Percentiles rank a stretch among this genome's conserved stretches.
Conservation (phyloP, 2,797 vertebrate genomes). For the Crenichthys baileyi region DNA sequence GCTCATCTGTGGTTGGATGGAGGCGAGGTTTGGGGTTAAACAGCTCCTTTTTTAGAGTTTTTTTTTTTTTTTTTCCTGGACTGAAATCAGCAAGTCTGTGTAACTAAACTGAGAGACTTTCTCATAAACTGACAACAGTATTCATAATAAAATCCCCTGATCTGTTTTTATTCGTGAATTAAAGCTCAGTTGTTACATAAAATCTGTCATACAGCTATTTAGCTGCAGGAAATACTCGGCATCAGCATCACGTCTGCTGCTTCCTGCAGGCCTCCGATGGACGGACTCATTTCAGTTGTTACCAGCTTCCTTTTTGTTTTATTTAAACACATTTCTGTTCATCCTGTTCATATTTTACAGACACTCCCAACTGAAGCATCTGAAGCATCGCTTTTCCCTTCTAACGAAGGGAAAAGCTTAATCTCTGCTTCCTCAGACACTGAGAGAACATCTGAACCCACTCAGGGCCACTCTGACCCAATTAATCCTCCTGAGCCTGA, state of each 20-base stretch:
- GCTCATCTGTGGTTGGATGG: too few species aligned
- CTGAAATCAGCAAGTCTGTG: too few species aligned
- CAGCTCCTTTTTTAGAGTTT: too few species aligned
- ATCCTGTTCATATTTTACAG: conserved; percentile 20
- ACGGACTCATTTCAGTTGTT: conserved; percentile 35
- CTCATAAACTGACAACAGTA: not conserved
- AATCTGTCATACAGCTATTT: not conserved
- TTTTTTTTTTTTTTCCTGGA: too few species aligned
- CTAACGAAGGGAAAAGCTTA: conserved; percentile 19
- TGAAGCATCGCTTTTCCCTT: too few species aligned
- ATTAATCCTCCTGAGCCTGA: not conserved
- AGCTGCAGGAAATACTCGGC: not conserved
- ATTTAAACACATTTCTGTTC: not conserved
- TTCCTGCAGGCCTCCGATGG: not conserved
- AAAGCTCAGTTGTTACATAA: not conserved
- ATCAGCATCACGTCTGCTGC: too few species aligned
- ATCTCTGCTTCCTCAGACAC: conserved; percentile 8
- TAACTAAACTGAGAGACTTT: not conserved
- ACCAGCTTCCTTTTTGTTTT: not conserved
- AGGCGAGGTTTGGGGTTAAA: too few species aligned
- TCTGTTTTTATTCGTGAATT: not conserved
- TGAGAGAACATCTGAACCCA: not conserved
- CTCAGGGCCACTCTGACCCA: not conserved
- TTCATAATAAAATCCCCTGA: not conserved
- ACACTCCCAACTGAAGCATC: not conserved